phyloP scores from a whole-genome alignment of 2,888 invertebrate species.

The Agrochola lota region DNA sequence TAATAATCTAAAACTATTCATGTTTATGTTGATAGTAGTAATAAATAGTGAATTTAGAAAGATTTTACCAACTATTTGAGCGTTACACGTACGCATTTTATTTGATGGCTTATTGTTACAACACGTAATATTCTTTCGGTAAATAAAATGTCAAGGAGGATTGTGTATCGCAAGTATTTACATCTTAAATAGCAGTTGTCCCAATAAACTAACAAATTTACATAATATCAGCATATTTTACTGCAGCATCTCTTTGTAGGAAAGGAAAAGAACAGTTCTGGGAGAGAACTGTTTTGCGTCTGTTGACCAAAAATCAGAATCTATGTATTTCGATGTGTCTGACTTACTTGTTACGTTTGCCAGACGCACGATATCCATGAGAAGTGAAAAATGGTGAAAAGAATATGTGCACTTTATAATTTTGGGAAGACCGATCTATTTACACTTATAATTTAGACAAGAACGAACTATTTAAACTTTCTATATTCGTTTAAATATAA shows the following conservation, averaged over 20 bases:
- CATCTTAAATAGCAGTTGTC: background rate
- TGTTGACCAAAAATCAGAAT: background rate
- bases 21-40: background rate
- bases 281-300: too few species aligned
- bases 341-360: conserved; percentile 1
- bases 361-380: conserved; percentile 6
- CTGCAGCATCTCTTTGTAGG: too few species aligned
- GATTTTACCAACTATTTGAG: background rate
- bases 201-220: background rate
- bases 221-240: too few species aligned
- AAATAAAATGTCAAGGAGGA: conserved; percentile 19
- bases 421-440: background rate
- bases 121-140: background rate
- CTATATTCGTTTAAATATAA: background rate
- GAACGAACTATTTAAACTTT: background rate
- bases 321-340: background rate
- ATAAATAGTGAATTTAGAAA: background rate
- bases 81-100: background rate
- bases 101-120: conserved; percentile 2
- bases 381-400: background rate
- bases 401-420: background rate
- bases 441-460: background rate
- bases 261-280: background rate
- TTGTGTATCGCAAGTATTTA: background rate
- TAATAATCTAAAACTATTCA: background rate